These are phyloP conservation scores for Phycodurus eques DNA, from an alignment of 2,113 vertebrate species.

Conservation along the genomic window DNA sequence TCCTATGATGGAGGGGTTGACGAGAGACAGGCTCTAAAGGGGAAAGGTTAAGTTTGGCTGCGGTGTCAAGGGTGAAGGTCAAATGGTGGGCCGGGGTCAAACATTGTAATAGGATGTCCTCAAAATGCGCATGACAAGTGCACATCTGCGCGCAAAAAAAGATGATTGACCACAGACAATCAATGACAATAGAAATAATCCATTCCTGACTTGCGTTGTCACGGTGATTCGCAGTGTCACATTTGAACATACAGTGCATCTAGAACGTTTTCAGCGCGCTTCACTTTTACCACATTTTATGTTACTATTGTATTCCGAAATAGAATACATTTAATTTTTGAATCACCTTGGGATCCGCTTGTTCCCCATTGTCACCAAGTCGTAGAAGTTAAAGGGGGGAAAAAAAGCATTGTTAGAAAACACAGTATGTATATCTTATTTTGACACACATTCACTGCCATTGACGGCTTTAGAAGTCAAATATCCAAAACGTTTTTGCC, in stretches of 20 bases:
- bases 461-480: too few relatives aligned
- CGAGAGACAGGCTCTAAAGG: not conserved
- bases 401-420: too few relatives aligned
- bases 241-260: not conserved
- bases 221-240: not conserved
- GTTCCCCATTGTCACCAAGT: too few relatives aligned
- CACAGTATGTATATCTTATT: too few relatives aligned
- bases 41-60: slow-evolving; percentile 56
- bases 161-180: not conserved
- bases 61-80: slow-evolving; percentile 43
- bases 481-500: too few relatives aligned
- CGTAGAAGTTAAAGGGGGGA: too few relatives aligned
- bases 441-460: too few relatives aligned
- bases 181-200: not conserved
- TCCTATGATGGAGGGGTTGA: slow-evolving; percentile 23
- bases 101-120: slow-evolving; percentile 40
- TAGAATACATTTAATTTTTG: too few relatives aligned
- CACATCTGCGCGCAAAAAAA: slow-evolving; percentile 17
- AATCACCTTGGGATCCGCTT: too few relatives aligned
- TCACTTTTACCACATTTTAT: too few relatives aligned
- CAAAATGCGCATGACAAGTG: slow-evolving; percentile 33
- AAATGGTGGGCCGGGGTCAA: slow-evolving; percentile 22
- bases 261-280: too few relatives aligned
- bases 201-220: not conserved
- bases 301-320: too few relatives aligned